Percentiles rank a stretch among this genome's conserved stretches.
phyloP scores from a whole-genome alignment of 2,113 vertebrate genomes.

The Turnix velox region DNA sequence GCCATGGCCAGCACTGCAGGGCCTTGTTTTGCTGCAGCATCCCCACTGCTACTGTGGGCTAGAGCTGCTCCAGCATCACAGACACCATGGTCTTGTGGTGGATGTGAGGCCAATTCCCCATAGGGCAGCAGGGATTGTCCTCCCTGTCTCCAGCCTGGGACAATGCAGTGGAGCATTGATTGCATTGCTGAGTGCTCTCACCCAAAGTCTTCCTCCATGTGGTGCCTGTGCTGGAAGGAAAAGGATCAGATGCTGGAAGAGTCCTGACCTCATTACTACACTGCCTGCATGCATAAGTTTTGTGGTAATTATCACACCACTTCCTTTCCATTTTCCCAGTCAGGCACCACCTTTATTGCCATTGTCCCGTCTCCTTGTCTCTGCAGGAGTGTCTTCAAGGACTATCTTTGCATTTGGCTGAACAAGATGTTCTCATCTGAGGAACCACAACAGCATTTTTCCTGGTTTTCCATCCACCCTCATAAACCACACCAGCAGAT shows the following conservation, averaged over 20 bases:
- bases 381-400: constrained; percentile 5
- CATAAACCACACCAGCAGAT: not conserved
- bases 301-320: not conserved
- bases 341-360: not conserved
- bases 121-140: not conserved
- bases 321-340: constrained; percentile 33
- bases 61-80: not conserved
- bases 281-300: not conserved
- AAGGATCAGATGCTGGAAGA: not conserved
- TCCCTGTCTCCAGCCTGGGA: not conserved
- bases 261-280: not conserved
- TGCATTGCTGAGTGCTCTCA: not conserved
- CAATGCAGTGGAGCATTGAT: not conserved
- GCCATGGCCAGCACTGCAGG: not conserved
- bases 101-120: not conserved
- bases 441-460: not conserved
- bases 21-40: not conserved
- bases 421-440: constrained; percentile 21
- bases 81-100: not conserved
- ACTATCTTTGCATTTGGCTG: constrained; percentile 11
- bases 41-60: not conserved
- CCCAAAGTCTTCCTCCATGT: fast-evolving
- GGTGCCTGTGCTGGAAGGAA: fast-evolving
- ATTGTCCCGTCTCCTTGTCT: not conserved
- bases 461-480: not conserved